Conservation (phyloP, 2,113 vertebrate species). For the Lipophrys pholis region DNA sequence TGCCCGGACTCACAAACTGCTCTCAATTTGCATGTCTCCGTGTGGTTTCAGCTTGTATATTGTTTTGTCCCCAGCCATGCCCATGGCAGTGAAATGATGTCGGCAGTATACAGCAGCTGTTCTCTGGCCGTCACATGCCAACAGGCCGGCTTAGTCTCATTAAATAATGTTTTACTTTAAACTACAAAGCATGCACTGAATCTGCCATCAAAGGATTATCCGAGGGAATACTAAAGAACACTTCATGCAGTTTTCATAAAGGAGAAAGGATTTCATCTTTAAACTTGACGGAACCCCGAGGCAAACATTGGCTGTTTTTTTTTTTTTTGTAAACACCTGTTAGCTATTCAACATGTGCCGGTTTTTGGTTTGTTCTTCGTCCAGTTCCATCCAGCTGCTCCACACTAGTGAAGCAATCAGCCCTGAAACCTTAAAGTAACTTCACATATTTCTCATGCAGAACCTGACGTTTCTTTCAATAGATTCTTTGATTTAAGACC, state of each 20-base stretch:
- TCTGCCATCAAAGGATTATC: background rate
- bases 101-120: background rate
- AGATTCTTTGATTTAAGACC: too few species aligned
- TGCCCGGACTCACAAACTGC: conserved; percentile 18
- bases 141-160: background rate
- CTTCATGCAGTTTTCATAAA: background rate
- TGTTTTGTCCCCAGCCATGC: background rate
- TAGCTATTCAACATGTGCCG: too few species aligned
- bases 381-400: too few species aligned
- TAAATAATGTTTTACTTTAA: background rate
- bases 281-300: too few species aligned
- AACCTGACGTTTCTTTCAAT: too few species aligned
- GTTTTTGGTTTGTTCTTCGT: too few species aligned
- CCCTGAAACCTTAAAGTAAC: too few species aligned
- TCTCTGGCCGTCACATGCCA: background rate
- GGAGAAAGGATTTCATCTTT: too few species aligned
- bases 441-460: too few species aligned
- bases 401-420: too few species aligned
- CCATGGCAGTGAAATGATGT: background rate
- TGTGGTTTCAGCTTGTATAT: background rate
- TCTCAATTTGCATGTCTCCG: conserved; percentile 21
- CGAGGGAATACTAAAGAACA: background rate
- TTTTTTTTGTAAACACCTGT: too few species aligned
- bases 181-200: background rate
- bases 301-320: too few species aligned